Percentiles rank a stretch among this genome's conserved stretches.
phyloP scores from a whole-genome alignment of 2,113 vertebrate genomes.

The Aegypius monachus region DNA sequence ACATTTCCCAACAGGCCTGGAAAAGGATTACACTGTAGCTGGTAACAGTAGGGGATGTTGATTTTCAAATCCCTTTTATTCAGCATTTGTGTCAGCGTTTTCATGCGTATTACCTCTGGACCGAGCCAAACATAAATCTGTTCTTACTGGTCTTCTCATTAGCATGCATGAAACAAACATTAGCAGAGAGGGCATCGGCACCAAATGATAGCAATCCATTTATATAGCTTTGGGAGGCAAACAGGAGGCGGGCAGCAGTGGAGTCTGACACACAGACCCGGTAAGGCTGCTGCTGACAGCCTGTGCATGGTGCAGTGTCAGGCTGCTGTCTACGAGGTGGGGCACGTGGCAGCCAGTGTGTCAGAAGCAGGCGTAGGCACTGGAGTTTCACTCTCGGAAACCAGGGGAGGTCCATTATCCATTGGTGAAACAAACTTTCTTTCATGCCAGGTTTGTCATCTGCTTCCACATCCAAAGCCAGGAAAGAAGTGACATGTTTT shows the following conservation, averaged over 20 bases:
- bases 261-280: neutral
- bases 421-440: neutral
- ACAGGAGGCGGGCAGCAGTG: neutral
- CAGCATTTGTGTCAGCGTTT: slow-evolving; percentile 64
- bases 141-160: slow-evolving; percentile 42
- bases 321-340: neutral
- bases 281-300: neutral
- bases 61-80: slow-evolving; percentile 65
- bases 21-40: slow-evolving; percentile 51
- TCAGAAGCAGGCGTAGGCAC: neutral
- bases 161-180: slow-evolving; percentile 41
- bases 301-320: neutral
- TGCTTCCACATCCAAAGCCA: neutral
- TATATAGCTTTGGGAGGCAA: neutral
- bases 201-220: neutral
- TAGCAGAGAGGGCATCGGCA: neutral
- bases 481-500: neutral
- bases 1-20: slow-evolving; percentile 48
- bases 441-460: neutral
- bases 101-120: slow-evolving; percentile 53
- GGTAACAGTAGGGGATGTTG: slow-evolving; percentile 55
- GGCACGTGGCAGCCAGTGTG: neutral
- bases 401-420: neutral
- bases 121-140: slow-evolving; percentile 32
- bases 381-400: neutral